Evolutionary conservation across 2,888 invertebrate species (phyloP).

Genomic region (Noctuana brunneofusca): DNA sequence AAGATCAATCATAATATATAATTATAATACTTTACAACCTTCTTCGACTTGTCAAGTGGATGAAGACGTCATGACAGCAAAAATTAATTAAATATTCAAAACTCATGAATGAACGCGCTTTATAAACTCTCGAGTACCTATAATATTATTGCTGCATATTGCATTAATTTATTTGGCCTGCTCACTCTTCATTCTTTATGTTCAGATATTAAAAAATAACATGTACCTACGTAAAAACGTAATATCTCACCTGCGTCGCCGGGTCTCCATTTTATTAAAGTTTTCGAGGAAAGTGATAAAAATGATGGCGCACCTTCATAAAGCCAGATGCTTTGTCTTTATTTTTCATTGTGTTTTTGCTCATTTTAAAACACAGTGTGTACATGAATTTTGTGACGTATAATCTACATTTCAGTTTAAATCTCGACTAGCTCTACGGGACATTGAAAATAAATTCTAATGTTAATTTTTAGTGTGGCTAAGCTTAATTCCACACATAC

Average conservation of each 20-base stretch:
- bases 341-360: conserved; percentile 53
- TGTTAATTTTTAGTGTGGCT: conserved; percentile 3
- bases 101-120: background rate
- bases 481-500: conserved; percentile 1
- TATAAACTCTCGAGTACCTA: background rate
- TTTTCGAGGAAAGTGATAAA: conserved; percentile 74
- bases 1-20: too few relatives aligned
- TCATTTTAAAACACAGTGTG: conserved; percentile 23
- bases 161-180: conserved; percentile 7
- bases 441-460: conserved; percentile 10
- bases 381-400: conserved; percentile 10
- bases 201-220: conserved; percentile 61
- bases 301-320: conserved; percentile 64
- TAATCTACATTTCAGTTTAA: conserved; percentile 15
- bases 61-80: background rate
- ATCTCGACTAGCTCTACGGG: background rate
- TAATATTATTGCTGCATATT: background rate
- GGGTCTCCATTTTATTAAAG: conserved; percentile 73
- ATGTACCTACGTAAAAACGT: conserved; percentile 69
- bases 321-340: conserved; percentile 60
- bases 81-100: background rate
- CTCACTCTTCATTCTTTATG: conserved; percentile 29
- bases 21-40: background rate
- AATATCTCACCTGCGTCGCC: conserved; percentile 62
- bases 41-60: background rate